Base-by-base conservation (phyloP, 2,113 vertebrate species). In the Strix uralensis region DNA sequence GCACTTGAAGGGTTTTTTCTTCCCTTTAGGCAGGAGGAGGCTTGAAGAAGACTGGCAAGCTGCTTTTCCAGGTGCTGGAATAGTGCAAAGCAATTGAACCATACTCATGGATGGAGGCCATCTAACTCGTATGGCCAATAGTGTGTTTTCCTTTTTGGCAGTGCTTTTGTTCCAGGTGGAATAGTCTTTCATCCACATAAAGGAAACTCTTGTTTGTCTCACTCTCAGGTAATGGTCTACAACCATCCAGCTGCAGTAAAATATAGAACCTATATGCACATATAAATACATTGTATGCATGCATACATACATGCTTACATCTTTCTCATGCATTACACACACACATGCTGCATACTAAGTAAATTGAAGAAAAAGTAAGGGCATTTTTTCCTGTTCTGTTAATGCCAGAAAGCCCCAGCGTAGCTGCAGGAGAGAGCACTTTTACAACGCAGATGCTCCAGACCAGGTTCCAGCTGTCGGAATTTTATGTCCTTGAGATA, bases 381-480 rank as follows among this genome's bases (percentile, higher is more conserved):
- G 13, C 49, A 23, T 66, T 67, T 93, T 82, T 88, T 58, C 84
- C 83, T 75, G 47, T 59, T 65, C 62, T 86, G n/a, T 13, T 30
- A 16, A 15, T 67, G 91, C 74, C 95, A 96, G 87, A 91, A 94
- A 97, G 8, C 62, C 74, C 94, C 84, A 61, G 92, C 30, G 2
- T 79, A 61, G 88, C 90, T 89, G 90, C 84, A 82, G 74, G 81
- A 92, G 69, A 88, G 70, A 94, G 32, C 51, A 38, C 69, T 96
- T 96, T 93, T 89, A 90, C 81, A 92, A 44, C 89, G 0, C 89
- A 95, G 89, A 81, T 34, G 1, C 94, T 97, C 94, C 90, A 81
- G 81, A 77, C n/a, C 97, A 97, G 97, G 97, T 97, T 97, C 97
- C 97, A 97, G 96, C 95, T 97, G 95, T 96, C 36, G 5, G 91